These are phyloP conservation scores for Fistularia commersonii DNA, from an alignment of 2,797 vertebrate genomes.

Conservation along the genomic window DNA sequence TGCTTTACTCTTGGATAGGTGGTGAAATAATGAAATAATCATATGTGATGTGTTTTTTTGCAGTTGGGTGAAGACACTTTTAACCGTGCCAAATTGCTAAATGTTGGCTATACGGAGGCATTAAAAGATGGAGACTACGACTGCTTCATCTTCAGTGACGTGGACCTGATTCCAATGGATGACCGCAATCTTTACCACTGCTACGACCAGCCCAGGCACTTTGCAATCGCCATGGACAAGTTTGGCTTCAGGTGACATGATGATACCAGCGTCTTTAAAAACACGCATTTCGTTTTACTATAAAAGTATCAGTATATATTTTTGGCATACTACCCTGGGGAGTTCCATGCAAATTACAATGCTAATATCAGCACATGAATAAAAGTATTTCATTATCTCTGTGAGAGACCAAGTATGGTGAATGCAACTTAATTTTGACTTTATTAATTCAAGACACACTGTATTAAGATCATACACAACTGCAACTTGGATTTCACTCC, in stretches of 20 bases:
- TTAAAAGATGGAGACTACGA: constrained; percentile 89
- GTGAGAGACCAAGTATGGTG: too few relatives aligned
- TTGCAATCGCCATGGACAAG: constrained; percentile 98
- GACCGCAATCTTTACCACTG: constrained; percentile 98
- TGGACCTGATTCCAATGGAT: constrained; percentile 98
- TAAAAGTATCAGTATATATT: not conserved
- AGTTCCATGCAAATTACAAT: too few relatives aligned
- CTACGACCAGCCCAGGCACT: constrained; percentile 95
- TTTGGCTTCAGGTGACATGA: constrained; percentile 90
- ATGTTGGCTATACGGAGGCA: constrained; percentile 92
- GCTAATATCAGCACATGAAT: too few relatives aligned
- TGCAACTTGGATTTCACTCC: too few relatives aligned
- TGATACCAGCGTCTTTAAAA: not conserved
- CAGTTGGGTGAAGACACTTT: constrained; percentile 95
- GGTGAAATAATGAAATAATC: too few relatives aligned
- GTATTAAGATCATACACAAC: too few relatives aligned
- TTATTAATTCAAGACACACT: too few relatives aligned
- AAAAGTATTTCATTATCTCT: too few relatives aligned
- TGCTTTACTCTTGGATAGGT: too few relatives aligned
- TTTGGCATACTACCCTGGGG: too few relatives aligned
- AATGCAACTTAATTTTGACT: too few relatives aligned
- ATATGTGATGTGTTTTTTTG: constrained; percentile 3
- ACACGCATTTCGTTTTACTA: not conserved
- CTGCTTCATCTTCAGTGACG: constrained; percentile 98
- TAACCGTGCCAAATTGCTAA: constrained; percentile 94